Evolutionary conservation across 2,797 vertebrate genomes (phyloP), one percentile per base, ranked within the genome.

Genomic region (Siniperca undulata): DNA sequence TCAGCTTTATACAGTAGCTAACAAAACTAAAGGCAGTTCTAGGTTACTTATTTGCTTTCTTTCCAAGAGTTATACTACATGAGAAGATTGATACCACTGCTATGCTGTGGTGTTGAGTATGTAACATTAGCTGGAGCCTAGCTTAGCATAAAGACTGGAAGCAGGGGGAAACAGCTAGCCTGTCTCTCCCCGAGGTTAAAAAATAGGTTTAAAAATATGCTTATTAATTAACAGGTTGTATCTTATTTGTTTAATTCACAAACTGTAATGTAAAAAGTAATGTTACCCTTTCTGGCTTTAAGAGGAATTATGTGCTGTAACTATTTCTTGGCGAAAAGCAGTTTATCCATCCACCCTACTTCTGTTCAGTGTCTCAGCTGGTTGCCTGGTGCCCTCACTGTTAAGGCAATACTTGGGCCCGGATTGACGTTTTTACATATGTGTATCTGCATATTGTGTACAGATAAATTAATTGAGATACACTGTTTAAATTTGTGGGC

Each of bases 401-500:
- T 52, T 34, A 19, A 50, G 44, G 50, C 56, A 17, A n/a, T 42
- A 9, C 58, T n/a, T 13, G 6, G 22, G 2, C 13, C 12, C 27
- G 0, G 36, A 64, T 10, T 70, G 36, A 34, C 2, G 0, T 24
- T 55, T 30, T 38, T 7, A 55, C 14, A 56, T 44, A 38, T 71
- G 48, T 22, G 40, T 65, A 48, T 20, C 20, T 52, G 19, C 50
- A 52, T 22, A 8, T 52, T 78, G 19, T 30, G 8, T 11, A 36
- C n/a, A n/a, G 59, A 44, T 14, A 38, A 77, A 59, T 19, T 42
- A 59, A 68, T 58, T 72, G 68, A 38, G 42, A 66, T 40, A 20
- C 61, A n/a, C 30, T 56, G 77, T 59, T 27, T 46, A 71, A 64
- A 78, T 78, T 78, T 64, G 20, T 13, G 50, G 55, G 50, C 22